Conservation (phyloP, 2,113 vertebrate species). For the Plotosus lineatus region DNA sequence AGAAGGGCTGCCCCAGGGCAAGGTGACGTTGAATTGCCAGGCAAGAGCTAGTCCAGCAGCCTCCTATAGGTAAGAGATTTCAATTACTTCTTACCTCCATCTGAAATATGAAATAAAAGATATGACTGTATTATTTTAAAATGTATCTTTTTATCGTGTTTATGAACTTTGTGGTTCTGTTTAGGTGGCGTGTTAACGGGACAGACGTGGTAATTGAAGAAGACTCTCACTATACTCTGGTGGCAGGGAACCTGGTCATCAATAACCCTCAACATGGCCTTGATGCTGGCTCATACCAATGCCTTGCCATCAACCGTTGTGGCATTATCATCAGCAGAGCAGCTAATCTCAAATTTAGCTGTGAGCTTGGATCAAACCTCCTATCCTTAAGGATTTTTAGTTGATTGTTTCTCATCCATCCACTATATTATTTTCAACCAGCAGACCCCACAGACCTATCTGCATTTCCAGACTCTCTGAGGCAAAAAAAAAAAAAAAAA, state of each 20-base stretch:
- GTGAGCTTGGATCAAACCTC: slow-evolving; percentile 72
- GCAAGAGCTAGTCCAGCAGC: slow-evolving; percentile 89
- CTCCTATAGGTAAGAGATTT: slow-evolving; percentile 80
- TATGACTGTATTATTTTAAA: not conserved
- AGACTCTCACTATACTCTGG: slow-evolving; percentile 80
- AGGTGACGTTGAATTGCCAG: slow-evolving; percentile 83
- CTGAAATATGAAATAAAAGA: not conserved
- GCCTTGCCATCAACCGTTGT: slow-evolving; percentile 86
- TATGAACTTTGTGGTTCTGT: not conserved
- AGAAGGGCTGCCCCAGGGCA: slow-evolving; percentile 87
- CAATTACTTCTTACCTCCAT: not conserved
- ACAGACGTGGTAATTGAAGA: slow-evolving; percentile 81
- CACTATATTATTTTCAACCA: not conserved
- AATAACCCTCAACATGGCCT: slow-evolving; percentile 76
- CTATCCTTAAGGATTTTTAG: not conserved
- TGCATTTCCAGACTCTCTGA: not conserved
- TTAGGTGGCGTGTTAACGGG: slow-evolving; percentile 94
- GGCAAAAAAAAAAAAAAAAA: too few species aligned
- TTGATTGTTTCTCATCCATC: not conserved
- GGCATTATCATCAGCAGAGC: slow-evolving; percentile 90
- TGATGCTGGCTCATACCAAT: slow-evolving; percentile 92
- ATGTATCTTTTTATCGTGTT: not conserved
- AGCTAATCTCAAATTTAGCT: slow-evolving; percentile 90
- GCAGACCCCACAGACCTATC: not conserved
- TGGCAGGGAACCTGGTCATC: slow-evolving; percentile 91